Base-by-base conservation (phyloP, 1,140 invertebrate genomes). In the Leguminivora glycinivorella region DNA sequence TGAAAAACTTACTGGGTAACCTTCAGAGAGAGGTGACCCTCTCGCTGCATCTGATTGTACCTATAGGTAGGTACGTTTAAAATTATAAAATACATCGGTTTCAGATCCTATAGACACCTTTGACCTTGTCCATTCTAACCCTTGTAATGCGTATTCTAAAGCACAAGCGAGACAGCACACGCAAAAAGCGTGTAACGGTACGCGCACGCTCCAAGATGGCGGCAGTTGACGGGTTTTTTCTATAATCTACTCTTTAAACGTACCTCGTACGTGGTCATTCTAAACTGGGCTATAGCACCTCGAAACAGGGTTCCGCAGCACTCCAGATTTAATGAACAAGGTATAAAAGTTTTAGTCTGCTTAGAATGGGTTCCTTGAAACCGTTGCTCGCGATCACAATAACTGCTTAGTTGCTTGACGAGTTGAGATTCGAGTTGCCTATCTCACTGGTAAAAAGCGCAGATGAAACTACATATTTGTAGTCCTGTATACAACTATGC, bases 221-320 rank as follows among this genome's bases (percentile, higher is more conserved):
- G 58, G 14, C 58, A 14, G 56, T 22, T 56, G 19, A 25, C 19
- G 24, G n/a, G 26, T 9, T 63, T 63, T 63, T 63, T 63, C 58
- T 63, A 63, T 63, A 63, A 63, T 63, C 56, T 25, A 29, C 56
- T 60, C 58, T 63, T 34, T 63, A 60, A 29, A 63, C 47, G n/a
- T 14, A 29, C 29, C 56, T 31, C 58, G 58, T 26, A 52, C 7
- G n/a, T 52, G 47, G 19, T 19, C 47, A 22, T 10, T 22, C 47
- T 22, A 52, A 52, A 52, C 6, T 52, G 6, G 47, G 19, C 47
- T 52, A 52, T 52, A 10, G 19, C 19, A 6, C 47, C 19, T 52
- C 22, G 47, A 52, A 52, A 52, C 22, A 52, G 19, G 47, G 47
- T 22, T 10, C 19, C 17, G 19, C 47, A 1, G 3, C 6, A 22